Percentiles rank a stretch among this genome's conserved stretches.
These are phyloP conservation scores for Aphis gossypii DNA, from an alignment of 1,140 invertebrate genomes.

Conservation along the genomic window DNA sequence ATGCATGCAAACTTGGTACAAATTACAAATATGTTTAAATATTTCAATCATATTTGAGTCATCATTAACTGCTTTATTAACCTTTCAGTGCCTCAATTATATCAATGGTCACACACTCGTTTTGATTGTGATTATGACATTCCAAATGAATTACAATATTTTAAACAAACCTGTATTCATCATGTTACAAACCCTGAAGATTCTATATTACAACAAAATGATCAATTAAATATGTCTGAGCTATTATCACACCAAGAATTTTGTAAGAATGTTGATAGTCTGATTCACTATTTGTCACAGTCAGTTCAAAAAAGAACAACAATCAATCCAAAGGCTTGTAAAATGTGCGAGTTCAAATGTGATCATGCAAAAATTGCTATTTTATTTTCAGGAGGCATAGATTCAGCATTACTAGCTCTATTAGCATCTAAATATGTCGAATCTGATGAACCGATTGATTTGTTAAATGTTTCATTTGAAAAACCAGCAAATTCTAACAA, in stretches of 20 bases:
- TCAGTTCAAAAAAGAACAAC: slow-evolving; percentile 72
- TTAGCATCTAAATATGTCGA: slow-evolving; percentile 79
- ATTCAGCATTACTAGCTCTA: slow-evolving; percentile 87
- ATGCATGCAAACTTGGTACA: slow-evolving; percentile 60
- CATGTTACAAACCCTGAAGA: background rate
- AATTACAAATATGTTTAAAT: background rate
- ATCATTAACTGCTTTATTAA: slow-evolving; percentile 33
- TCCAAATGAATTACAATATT: slow-evolving; percentile 44
- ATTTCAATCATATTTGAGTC: background rate
- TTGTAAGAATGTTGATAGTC: slow-evolving; percentile 64
- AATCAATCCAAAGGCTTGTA: slow-evolving; percentile 74
- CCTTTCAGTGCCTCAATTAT: slow-evolving; percentile 57
- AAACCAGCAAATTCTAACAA: slow-evolving; percentile 60
- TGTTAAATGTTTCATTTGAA: slow-evolving; percentile 97
- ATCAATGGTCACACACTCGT: slow-evolving; percentile 58
- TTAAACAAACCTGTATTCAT: background rate
- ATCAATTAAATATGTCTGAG: slow-evolving; percentile 39
- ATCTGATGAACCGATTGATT: slow-evolving; percentile 79
- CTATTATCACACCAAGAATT: slow-evolving; percentile 21
- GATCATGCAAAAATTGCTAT: slow-evolving; percentile 81
- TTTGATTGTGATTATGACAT: background rate
- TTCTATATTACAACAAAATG: slow-evolving; percentile 3
- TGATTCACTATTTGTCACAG: slow-evolving; percentile 69
- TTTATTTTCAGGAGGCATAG: slow-evolving; percentile 94
- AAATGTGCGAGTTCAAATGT: slow-evolving; percentile 66